These are phyloP conservation scores for Entosphenus tridentatus DNA, from an alignment of 2,113 vertebrate genomes.

Conservation along the genomic window DNA sequence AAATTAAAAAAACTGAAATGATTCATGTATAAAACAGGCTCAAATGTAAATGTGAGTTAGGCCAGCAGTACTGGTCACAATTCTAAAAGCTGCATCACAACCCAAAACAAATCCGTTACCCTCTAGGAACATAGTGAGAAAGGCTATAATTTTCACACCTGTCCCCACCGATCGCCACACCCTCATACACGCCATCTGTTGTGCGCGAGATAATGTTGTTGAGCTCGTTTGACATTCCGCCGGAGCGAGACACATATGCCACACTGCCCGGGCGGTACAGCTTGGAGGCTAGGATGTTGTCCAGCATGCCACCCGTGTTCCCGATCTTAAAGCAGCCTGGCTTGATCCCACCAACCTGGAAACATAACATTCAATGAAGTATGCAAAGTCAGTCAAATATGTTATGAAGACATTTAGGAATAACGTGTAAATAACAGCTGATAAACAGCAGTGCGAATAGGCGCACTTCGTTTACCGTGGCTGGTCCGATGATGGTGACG, in stretches of 20 bases:
- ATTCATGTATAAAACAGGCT: too few species aligned
- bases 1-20: too few species aligned
- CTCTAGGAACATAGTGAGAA: too few species aligned
- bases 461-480: constrained; percentile 31
- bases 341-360: constrained; percentile 82
- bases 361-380: too few species aligned
- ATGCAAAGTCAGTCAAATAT: too few species aligned
- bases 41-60: too few species aligned
- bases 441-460: too few species aligned
- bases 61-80: too few species aligned
- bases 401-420: too few species aligned
- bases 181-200: constrained; percentile 77
- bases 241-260: constrained; percentile 81
- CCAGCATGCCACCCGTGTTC: constrained; percentile 89
- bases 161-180: constrained; percentile 87
- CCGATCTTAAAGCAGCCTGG: constrained; percentile 95
- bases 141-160: constrained; percentile 25
- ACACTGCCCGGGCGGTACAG: constrained; percentile 84
- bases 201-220: constrained; percentile 93
- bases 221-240: constrained; percentile 95
- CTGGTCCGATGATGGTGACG: constrained; percentile 82
- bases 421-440: too few species aligned
- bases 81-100: too few species aligned
- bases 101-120: too few species aligned
- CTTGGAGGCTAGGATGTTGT: constrained; percentile 88